Evolutionary conservation across 2,113 vertebrate genomes (phyloP), one percentile per base, ranked within the genome.

Genomic region (Peromyscus maniculatus): DNA sequence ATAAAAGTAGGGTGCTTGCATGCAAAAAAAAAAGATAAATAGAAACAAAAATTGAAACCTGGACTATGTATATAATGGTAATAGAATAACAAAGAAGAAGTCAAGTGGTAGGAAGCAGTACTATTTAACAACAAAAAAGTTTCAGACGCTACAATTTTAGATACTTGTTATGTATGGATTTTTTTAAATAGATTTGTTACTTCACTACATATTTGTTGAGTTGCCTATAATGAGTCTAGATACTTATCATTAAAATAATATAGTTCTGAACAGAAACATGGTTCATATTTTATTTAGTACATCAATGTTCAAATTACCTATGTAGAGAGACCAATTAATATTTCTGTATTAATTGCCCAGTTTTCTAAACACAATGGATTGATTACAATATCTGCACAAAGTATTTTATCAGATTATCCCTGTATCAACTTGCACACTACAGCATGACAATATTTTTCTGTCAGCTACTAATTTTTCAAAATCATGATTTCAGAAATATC

Each of bases 21-120:
- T 91, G 83, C n/a, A 59, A 90, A 89, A 94, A 90, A 89, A 94
- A 94, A 83, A 89, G 12, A 92, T 6, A 67, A 43, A 67, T 31
- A 91, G 4, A n/a, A 91, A 94, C 19, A 84, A 0, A 84, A 96
- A 62, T 55, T 0, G 71, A 80, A 64, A 55, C 4, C 62, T 97
- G 46, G 79, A 4, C 1, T 0, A 22, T 88, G 84, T 79, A 0
- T 95, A 91, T 77, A 64, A 74, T 95, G 39, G 88, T 16, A 28
- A 24, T 64, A 94, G 57, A 52, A 94, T 92, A 3, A 43, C 28
- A 88, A 89, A 64, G 87, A 87, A 59, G 75, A 74, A 49, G 79
- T 59, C 3, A 62, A 87, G 7, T 43, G 36, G 5, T 95, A 59
- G 22, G 80, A 4, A 64, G 89, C 64, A 80, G 57, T 91, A n/a